Evolutionary conservation across 2,113 vertebrate species (phyloP), one percentile per base, ranked within the genome.

Genomic region (Drymodes brunneopygia): DNA sequence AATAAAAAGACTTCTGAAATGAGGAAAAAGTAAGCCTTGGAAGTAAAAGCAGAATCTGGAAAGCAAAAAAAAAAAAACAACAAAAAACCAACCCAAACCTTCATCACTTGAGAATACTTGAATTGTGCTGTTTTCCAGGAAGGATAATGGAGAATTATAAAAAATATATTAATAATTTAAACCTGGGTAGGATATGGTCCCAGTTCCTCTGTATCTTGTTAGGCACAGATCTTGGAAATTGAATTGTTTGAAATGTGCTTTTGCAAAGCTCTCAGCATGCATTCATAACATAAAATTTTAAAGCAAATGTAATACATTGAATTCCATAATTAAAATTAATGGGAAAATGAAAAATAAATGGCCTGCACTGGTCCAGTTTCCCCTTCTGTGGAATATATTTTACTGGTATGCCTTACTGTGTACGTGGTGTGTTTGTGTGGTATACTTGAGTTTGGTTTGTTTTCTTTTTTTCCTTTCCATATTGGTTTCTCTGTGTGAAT

Each of bases 251-350:
- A 97, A 98, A 97, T 93, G 72, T 56, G 81, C 50, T 95, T 98
- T 96, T 91, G 96, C 91, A 97, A 97, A 62, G 67, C 82, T 98
- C 93, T 97, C 35, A 20, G 94, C 69, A 91, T 96, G 96, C 67
- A 92, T 95, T 94, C 91, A 92, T 93, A 94, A 86, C 95, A 97
- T 88, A 81, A 97, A 98, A 95, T 90, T 97, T 98, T 98, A 97
- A 98, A 98, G 82, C 82, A 96, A 97, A 88, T 81, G 92, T 97
- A 97, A 97, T 96, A 94, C 83, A 97, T 96, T 93, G 90, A 97
- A 97, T 98, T 97, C 92, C 94, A 89, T 97, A 98, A 98, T 98
- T 97, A 98, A 98, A 98, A 98, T 98, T 95, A 97, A 97, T 97
- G 85, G 91, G 33, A 85, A 97, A 96, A 97, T 98, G 93, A 97